Percentiles rank a stretch among this genome's conserved stretches.
phyloP scores from a whole-genome alignment of 2,888 invertebrate species.

The Polyommatus iphigenia region DNA sequence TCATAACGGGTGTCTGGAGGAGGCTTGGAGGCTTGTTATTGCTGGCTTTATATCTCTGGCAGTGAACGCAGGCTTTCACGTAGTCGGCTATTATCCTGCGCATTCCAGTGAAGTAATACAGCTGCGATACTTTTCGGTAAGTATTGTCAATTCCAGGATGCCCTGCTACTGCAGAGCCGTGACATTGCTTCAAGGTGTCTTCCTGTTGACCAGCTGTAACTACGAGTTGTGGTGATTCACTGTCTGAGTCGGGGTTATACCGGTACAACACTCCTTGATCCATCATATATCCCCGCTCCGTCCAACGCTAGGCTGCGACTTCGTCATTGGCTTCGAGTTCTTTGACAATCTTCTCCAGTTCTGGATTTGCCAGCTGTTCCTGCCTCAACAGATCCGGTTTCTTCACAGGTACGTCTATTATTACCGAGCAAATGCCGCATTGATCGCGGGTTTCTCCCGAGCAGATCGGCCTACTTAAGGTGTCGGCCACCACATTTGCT shows the following conservation, averaged over 20 bases:
- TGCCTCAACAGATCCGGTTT: slow-evolving; percentile 35
- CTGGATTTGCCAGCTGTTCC: slow-evolving; percentile 40
- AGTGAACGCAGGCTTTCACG: too few species aligned
- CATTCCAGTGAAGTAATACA: too few species aligned
- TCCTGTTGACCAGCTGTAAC: too few species aligned
- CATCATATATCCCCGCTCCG: slow-evolving; percentile 39
- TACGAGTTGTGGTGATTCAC: too few species aligned
- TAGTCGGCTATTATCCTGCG: too few species aligned
- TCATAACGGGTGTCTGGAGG: slow-evolving; percentile 20
- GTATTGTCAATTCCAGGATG: too few species aligned
- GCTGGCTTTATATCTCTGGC: slow-evolving; percentile 7
- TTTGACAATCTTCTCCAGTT: slow-evolving; percentile 39
- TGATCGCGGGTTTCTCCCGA: slow-evolving; percentile 1
- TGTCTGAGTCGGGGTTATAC: too few species aligned
- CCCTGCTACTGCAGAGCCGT: too few species aligned
- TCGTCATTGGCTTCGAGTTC: slow-evolving; percentile 39
- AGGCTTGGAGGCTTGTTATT: slow-evolving; percentile 37
- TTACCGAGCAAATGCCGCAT: slow-evolving; percentile 39
- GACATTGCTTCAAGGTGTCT: too few species aligned
- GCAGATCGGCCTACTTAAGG: slow-evolving; percentile 38
- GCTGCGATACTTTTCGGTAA: too few species aligned
- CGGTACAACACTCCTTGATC: slow-evolving; percentile 43
- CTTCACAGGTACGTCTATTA: slow-evolving; percentile 36
- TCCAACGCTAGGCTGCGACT: slow-evolving; percentile 36
- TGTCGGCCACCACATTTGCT: slow-evolving; percentile 42